A percentile compares a stretch with the other conserved stretches of the same genome.
phyloP scores from a whole-genome alignment of 2,797 vertebrate species.

The Cetoscarus ocellatus region DNA sequence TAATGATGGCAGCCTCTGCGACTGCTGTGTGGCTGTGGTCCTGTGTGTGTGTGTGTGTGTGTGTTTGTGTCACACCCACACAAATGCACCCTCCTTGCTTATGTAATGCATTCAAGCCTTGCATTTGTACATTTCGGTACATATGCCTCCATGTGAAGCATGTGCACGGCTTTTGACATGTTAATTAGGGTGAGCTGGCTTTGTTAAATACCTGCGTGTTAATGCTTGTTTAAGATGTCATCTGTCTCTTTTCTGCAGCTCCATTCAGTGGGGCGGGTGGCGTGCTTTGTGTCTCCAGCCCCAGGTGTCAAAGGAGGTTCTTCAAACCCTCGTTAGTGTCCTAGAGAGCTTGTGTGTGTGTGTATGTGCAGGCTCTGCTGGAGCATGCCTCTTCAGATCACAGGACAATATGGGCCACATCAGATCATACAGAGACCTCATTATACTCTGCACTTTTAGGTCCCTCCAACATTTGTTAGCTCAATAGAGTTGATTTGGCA shows the following conservation, averaged over 20 bases:
- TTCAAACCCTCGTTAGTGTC: conserved; percentile 77
- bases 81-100: conserved; percentile 55
- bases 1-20: conserved; percentile 33
- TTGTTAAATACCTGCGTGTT: conserved; percentile 79
- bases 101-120: conserved; percentile 46
- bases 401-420: conserved; percentile 73
- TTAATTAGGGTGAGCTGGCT: conserved; percentile 67
- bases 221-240: conserved; percentile 79
- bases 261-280: conserved; percentile 59
- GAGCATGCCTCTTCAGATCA: conserved; percentile 55
- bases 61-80: conserved; percentile 56
- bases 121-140: conserved; percentile 61
- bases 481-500: conserved; percentile 57
- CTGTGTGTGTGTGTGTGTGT: conserved; percentile 30
- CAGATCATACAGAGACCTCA: conserved; percentile 75
- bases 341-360: conserved; percentile 36
- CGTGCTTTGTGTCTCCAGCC: conserved; percentile 67
- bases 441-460: conserved; percentile 60
- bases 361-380: conserved; percentile 38
- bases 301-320: conserved; percentile 76
- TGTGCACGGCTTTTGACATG: conserved; percentile 73
- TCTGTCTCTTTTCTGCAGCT: conserved; percentile 69
- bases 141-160: conserved; percentile 47
- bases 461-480: conserved; percentile 59
- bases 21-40: conserved; percentile 12